These are phyloP conservation scores for Syrrhaptes paradoxus DNA, from an alignment of 2,113 vertebrate genomes.

Conservation along the genomic window DNA sequence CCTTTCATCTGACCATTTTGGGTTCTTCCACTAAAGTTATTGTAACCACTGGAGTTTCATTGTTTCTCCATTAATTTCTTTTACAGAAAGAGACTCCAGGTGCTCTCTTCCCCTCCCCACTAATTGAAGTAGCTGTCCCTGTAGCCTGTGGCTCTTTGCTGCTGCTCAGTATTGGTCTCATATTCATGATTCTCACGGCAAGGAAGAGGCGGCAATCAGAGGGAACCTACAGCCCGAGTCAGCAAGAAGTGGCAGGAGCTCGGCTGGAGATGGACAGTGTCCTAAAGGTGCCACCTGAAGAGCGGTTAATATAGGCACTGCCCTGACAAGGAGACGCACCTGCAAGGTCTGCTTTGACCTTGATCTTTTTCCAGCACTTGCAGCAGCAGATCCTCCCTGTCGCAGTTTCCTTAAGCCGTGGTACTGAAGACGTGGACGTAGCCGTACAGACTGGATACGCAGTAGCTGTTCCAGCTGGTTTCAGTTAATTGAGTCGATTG, in stretches of 20 bases:
- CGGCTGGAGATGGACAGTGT: constrained; percentile 97
- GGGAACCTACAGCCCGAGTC: constrained; percentile 96
- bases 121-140: constrained; percentile 90
- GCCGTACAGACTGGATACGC: rapidly evolving
- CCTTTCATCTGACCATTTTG: not conserved
- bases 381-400: not conserved
- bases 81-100: constrained; percentile 82
- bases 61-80: constrained; percentile 50
- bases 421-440: not conserved
- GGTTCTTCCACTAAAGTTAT: not conserved
- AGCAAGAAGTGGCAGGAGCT: constrained; percentile 95
- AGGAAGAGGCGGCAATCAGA: constrained; percentile 94
- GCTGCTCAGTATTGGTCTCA: constrained; percentile 83
- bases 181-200: constrained; percentile 90
- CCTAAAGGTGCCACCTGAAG: constrained; percentile 95
- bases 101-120: constrained; percentile 78
- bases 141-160: constrained; percentile 87
- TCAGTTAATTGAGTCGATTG: not conserved
- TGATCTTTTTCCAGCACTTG: not conserved
- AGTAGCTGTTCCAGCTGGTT: not conserved
- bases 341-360: not conserved
- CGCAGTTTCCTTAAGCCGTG: not conserved
- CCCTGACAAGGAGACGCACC: not conserved
- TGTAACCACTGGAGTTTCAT: constrained; percentile 35
- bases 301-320: constrained; percentile 85